phyloP scores from a whole-genome alignment of 1,140 invertebrate genomes.

The Drosophila cardini region DNA sequence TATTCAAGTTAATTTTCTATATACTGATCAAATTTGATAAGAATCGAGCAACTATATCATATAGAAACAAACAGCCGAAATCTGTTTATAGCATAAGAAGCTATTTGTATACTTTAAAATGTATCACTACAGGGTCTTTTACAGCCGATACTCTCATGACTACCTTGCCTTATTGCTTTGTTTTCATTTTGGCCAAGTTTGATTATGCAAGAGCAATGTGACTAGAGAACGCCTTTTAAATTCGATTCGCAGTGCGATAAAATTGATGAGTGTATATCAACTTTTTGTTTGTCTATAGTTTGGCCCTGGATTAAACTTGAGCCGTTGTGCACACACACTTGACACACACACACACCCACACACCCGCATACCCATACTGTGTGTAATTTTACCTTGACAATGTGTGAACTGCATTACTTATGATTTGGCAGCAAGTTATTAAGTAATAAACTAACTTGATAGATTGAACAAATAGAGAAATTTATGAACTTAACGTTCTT shows the following conservation, averaged over 20 bases:
- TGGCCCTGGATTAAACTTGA: slow-evolving; percentile 74
- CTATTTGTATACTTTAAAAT: too few species aligned
- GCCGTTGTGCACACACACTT: slow-evolving; percentile 51
- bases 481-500: not conserved
- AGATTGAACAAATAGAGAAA: slow-evolving; percentile 49
- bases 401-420: slow-evolving; percentile 36
- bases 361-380: slow-evolving; percentile 28
- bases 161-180: not conserved
- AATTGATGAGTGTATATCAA: slow-evolving; percentile 53
- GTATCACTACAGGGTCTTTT: too few species aligned
- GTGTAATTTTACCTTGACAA: slow-evolving; percentile 57
- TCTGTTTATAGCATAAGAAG: too few species aligned
- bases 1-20: too few species aligned
- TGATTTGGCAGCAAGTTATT: slow-evolving; percentile 58
- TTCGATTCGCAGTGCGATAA: slow-evolving; percentile 49
- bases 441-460: slow-evolving; percentile 63
- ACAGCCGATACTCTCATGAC: too few species aligned
- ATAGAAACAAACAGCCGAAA: too few species aligned
- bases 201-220: slow-evolving; percentile 75
- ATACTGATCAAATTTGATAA: too few species aligned
- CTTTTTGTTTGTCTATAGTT: slow-evolving; percentile 32
- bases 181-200: slow-evolving; percentile 41
- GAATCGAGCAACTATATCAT: too few species aligned
- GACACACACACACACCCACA: slow-evolving; percentile 14
- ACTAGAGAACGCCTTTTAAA: slow-evolving; percentile 35